phyloP scores from a whole-genome alignment of 2,113 vertebrate species.

The Phaetusa simplex region DNA sequence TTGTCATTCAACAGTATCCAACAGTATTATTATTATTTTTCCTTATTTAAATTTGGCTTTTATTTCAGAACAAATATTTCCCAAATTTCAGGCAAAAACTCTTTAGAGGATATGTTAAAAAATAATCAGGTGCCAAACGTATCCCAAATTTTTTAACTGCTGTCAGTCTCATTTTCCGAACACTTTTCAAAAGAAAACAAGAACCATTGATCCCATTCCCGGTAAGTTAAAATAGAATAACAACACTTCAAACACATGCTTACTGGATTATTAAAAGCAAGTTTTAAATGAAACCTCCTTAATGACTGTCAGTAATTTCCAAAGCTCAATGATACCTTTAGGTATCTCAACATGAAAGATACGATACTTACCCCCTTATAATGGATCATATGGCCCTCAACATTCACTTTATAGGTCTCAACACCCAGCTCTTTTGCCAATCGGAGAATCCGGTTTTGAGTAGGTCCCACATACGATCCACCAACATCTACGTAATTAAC shows the following conservation, averaged over 20 bases:
- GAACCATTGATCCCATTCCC: neutral
- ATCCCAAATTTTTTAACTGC: neutral
- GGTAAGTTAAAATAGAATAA: neutral
- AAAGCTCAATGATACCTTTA: neutral
- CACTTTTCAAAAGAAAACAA: neutral
- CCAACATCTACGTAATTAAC: constrained; percentile 83
- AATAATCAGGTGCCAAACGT: neutral
- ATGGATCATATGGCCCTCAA: constrained; percentile 66
- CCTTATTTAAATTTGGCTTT: neutral
- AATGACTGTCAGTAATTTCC: neutral
- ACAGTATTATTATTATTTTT: neutral
- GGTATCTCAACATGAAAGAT: neutral
- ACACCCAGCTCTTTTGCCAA: constrained; percentile 81
- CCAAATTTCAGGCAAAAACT: neutral
- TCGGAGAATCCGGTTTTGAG: constrained; percentile 82
- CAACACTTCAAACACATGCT: neutral
- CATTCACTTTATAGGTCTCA: constrained; percentile 81
- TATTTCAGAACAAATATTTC: neutral
- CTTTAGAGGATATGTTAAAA: neutral
- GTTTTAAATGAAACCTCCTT: neutral
- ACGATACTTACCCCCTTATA: constrained; percentile 71
- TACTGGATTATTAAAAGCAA: neutral
- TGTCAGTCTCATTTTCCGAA: neutral
- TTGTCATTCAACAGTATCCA: neutral
- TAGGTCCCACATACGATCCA: constrained; percentile 82